These are phyloP conservation scores for Nilaparvata lugens DNA, from an alignment of 1,140 invertebrate genomes.

Conservation along the genomic window DNA sequence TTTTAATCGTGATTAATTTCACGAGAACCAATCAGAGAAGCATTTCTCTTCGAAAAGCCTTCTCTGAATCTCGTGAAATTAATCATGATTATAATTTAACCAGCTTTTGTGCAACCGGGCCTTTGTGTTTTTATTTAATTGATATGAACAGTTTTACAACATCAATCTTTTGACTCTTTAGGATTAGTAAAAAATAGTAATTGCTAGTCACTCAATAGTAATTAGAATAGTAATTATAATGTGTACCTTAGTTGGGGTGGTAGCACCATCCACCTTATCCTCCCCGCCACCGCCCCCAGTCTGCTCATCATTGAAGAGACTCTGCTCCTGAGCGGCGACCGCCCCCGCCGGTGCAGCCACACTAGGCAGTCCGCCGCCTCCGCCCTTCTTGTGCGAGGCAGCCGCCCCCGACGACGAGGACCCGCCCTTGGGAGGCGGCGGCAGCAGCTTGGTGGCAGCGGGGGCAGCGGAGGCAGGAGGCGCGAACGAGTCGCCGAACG, in stretches of 20 bases:
- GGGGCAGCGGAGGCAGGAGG: conserved; percentile 26
- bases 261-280: no score
- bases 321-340: conserved; percentile 21
- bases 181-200: neutral
- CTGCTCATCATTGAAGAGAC: conserved; percentile 44
- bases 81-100: no score
- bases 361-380: no score
- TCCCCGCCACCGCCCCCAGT: conserved; percentile 38
- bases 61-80: no score
- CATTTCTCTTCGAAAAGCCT: no score
- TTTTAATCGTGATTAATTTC: no score
- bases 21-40: no score
- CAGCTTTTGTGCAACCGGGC: no score
- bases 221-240: neutral
- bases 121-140: no score
- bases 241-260: neutral
- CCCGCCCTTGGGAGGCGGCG: conserved; percentile 28
- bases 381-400: no score
- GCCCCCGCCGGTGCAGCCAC: neutral
- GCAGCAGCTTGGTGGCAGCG: conserved; percentile 33
- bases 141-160: no score
- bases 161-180: neutral
- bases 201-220: neutral
- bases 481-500: conserved; percentile 62
- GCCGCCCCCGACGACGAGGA: conserved; percentile 5